Conservation (phyloP, 2,797 vertebrate genomes). For the Lepilemur ruficaudatus region DNA sequence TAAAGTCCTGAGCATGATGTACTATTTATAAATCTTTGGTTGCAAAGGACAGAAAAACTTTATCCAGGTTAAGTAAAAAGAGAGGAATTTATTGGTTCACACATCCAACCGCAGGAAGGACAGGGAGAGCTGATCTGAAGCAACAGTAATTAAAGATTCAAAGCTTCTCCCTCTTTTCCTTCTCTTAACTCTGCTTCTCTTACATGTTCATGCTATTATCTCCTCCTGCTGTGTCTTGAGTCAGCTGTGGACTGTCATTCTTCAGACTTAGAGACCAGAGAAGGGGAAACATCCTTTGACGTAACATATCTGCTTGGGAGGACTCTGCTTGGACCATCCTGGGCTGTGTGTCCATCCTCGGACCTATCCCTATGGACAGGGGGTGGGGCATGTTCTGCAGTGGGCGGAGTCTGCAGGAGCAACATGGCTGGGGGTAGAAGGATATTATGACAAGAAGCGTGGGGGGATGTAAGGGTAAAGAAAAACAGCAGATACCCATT, state of each 20-base stretch:
- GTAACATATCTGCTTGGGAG: background rate
- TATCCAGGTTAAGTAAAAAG: background rate
- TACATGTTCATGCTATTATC: background rate
- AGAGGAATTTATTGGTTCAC: background rate
- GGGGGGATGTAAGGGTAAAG: background rate
- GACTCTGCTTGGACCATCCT: background rate
- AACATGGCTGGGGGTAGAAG: background rate
- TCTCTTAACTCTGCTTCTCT: background rate
- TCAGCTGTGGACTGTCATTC: background rate
- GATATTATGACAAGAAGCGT: background rate
- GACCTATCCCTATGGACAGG: background rate
- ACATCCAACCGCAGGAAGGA: background rate
- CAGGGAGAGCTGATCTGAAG: background rate
- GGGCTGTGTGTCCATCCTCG: background rate
- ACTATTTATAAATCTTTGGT: background rate
- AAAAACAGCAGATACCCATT: background rate
- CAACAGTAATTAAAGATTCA: background rate
- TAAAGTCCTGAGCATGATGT: background rate
- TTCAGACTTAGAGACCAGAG: background rate
- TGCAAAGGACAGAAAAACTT: background rate
- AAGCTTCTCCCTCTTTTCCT: background rate
- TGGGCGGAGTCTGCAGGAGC: fast-evolving
- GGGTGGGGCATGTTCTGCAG: background rate
- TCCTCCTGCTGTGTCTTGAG: background rate
- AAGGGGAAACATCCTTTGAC: background rate